These are phyloP conservation scores for Apotomis betuletana DNA, from an alignment of 2,888 invertebrate species.

Conservation along the genomic window DNA sequence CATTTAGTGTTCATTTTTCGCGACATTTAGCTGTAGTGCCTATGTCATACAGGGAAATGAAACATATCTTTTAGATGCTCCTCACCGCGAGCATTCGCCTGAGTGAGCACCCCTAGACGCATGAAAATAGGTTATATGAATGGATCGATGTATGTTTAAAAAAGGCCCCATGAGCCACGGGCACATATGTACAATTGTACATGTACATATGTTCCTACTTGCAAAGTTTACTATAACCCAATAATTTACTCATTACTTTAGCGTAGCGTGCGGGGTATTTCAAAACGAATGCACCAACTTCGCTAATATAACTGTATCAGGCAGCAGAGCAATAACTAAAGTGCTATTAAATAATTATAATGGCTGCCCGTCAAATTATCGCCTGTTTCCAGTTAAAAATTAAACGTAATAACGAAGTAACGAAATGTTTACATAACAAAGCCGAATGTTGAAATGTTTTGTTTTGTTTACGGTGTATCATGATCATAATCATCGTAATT, in stretches of 20 bases:
- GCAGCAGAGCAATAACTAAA: constrained; percentile 9
- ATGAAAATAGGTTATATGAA: no score
- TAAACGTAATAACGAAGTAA: constrained; percentile 5
- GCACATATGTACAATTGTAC: no score
- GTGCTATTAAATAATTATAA: constrained; percentile 29
- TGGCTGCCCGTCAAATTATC: constrained; percentile 12
- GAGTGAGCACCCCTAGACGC: no score
- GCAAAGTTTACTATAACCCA: neutral
- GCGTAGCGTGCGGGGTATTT: neutral
- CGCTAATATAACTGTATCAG: neutral
- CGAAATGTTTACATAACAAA: constrained; percentile 6
- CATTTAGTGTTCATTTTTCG: no score
- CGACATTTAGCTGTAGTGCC: no score
- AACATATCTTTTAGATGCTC: no score
- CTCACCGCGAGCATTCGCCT: no score
- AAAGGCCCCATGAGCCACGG: no score
- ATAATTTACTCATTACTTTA: constrained; percentile 6
- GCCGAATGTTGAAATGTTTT: constrained; percentile 14
- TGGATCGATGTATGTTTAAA: no score
- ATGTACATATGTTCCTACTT: no score
- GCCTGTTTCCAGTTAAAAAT: constrained; percentile 2
- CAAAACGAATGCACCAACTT: constrained; percentile 19
- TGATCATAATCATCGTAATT: constrained; percentile 20
- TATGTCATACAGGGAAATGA: no score
- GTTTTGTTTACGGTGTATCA: constrained; percentile 24